Percentiles rank a stretch among this genome's conserved stretches.
phyloP scores from a whole-genome alignment of 2,888 invertebrate genomes.

The Scaptomyza cyrtandrae region DNA sequence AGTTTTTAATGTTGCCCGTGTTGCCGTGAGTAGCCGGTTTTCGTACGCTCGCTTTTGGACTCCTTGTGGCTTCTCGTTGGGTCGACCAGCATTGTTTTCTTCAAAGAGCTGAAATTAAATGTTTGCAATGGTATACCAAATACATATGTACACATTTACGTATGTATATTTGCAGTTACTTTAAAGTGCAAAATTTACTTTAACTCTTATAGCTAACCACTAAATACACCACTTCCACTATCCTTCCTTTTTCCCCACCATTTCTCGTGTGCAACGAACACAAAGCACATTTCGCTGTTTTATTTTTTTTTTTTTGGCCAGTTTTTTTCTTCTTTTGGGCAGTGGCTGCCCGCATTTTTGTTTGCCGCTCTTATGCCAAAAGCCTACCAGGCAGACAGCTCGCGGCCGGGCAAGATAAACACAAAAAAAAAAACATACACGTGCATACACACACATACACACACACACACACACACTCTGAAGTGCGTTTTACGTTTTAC shows the following conservation, averaged over 20 bases:
- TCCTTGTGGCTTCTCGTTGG: constrained; percentile 19
- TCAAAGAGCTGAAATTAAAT: constrained; percentile 62
- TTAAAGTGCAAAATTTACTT: constrained; percentile 37
- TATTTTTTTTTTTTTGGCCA: constrained; percentile 58
- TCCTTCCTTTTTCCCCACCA: not conserved
- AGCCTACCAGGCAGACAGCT: constrained; percentile 56
- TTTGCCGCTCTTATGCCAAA: constrained; percentile 63
- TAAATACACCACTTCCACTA: not conserved
- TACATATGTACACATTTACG: not conserved
- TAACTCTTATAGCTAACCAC: constrained; percentile 14
- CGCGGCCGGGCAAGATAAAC: constrained; percentile 67
- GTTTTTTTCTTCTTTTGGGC: constrained; percentile 25
- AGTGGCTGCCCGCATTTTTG: constrained; percentile 74
- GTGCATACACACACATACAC: constrained; percentile 5
- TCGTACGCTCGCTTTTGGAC: constrained; percentile 32
- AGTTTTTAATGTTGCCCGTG: constrained; percentile 77
- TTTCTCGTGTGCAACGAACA: constrained; percentile 27
- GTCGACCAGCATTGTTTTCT: constrained; percentile 57
- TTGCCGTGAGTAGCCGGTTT: constrained; percentile 46
- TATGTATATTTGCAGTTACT: constrained; percentile 15
- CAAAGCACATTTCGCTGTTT: constrained; percentile 65
- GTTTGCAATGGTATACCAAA: constrained; percentile 46
- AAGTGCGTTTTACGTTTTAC: constrained; percentile 72
- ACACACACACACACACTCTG: constrained; percentile 14
- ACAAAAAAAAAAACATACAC: too few species aligned